Evolutionary conservation across 2,888 invertebrate species (phyloP), one percentile per base, ranked within the genome.

Genomic region (Gari tellinella): DNA sequence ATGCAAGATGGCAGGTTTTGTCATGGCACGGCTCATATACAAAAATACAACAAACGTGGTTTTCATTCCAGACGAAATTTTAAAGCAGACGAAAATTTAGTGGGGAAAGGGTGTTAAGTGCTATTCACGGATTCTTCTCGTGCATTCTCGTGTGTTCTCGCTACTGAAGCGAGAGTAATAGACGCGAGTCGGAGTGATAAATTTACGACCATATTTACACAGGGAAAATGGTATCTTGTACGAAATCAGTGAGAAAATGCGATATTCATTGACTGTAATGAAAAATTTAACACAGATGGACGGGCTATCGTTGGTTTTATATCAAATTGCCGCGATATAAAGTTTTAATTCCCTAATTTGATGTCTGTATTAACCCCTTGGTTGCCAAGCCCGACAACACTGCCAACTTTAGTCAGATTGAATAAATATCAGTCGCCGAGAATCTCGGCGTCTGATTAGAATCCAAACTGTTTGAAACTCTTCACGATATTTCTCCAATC

Each of bases 291-390:
- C 48, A 48, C 48, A 48, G 48, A 19, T 48, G 48, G 48, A 19
- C 48, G 48, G 21, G 17, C 48, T 48, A 48, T 48, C 48, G 4
- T n/a, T 3, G 21, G 23, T 21, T 19, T 48, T 48, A 48, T 48
- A 48, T 48, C 48, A 48, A 48, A 48, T 19, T 21, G 19, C 14
- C 23, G 15, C 10, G 48, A 23, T 23, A 21, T 21, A 21, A 19
- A 48, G 23, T 21, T 21, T 48, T 48, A 12, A 48, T 21, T 48
- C 23, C 21, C 12, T 19, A 19, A 21, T 48, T 48, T 48, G 48
- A 48, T 48, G 48, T 48, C 48, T 48, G 17, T 48, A 48, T 48
- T 48, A 21, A 17, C n/a, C n/a, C n/a, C n/a, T n/a, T n/a, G n/a
- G n/a, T n/a, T n/a, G n/a, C n/a, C n/a, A n/a, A n/a, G n/a, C n/a